Percentiles rank a stretch among this genome's conserved stretches.
phyloP scores from a whole-genome alignment of 2,797 vertebrate species.

The Premnoplex brunnescens region DNA sequence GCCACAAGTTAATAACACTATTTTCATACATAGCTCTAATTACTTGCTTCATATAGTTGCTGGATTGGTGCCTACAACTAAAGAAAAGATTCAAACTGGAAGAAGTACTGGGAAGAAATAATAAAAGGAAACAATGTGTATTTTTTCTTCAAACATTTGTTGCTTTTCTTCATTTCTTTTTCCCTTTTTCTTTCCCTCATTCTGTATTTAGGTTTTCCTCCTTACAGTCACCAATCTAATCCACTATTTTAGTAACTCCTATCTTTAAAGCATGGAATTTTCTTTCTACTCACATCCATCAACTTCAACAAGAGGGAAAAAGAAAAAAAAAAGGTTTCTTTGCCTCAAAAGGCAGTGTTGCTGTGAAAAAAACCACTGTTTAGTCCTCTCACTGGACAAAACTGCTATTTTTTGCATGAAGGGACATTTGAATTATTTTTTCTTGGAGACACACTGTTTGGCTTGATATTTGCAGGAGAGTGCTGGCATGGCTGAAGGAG shows the following conservation, averaged over 20 bases:
- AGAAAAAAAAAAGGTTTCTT: background rate
- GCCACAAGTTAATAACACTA: conserved; percentile 28
- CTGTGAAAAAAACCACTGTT: background rate
- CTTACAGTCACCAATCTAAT: background rate
- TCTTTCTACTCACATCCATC: background rate
- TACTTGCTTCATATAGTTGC: background rate
- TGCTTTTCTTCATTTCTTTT: background rate
- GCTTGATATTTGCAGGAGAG: background rate
- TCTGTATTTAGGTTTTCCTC: background rate
- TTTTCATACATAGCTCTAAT: conserved; percentile 24
- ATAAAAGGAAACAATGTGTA: background rate
- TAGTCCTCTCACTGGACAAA: background rate
- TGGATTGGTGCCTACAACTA: background rate
- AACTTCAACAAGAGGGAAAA: background rate
- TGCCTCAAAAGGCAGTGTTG: background rate
- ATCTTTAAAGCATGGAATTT: background rate
- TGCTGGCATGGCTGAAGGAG: background rate
- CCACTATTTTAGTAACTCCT: background rate
- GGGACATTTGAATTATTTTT: background rate
- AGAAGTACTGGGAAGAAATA: background rate
- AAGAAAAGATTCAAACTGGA: background rate
- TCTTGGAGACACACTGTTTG: background rate
- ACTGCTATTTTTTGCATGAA: background rate
- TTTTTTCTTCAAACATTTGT: background rate
- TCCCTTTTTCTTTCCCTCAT: background rate